Percentiles rank a stretch among this genome's conserved stretches.
These are phyloP conservation scores for Trichoplusia ni DNA, from an alignment of 1,140 invertebrate genomes.

Conservation along the genomic window DNA sequence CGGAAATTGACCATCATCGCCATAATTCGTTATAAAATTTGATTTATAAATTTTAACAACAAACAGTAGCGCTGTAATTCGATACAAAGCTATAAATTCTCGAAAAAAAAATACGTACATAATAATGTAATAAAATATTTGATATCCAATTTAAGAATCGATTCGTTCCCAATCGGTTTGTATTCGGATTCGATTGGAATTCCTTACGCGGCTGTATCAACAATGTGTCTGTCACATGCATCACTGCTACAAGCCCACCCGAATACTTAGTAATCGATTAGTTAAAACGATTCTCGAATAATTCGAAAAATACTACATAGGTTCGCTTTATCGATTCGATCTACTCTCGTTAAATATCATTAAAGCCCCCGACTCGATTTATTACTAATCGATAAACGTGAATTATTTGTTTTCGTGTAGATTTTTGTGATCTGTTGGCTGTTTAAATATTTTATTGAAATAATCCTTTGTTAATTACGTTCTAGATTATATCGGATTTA, in stretches of 20 bases:
- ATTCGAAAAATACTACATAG: constrained; percentile 50
- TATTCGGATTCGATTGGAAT: constrained; percentile 50
- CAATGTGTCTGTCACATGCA: constrained; percentile 48
- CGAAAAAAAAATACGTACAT: neutral
- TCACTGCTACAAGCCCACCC: constrained; percentile 43
- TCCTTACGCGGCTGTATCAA: constrained; percentile 34
- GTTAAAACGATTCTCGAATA: constrained; percentile 57
- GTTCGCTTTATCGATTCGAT: constrained; percentile 50
- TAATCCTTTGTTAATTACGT: constrained; percentile 21
- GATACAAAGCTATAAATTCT: constrained; percentile 1
- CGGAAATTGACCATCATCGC: neutral
- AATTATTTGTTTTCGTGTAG: constrained; percentile 54
- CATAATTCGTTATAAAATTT: neutral
- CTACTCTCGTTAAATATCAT: constrained; percentile 65
- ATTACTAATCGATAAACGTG: constrained; percentile 62
- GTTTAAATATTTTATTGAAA: constrained; percentile 22
- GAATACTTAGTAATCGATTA: constrained; percentile 61
- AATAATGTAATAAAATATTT: constrained; percentile 42
- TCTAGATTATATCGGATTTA: constrained; percentile 4
- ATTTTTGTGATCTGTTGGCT: constrained; percentile 28
- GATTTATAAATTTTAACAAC: constrained; percentile 8
- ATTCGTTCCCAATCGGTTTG: constrained; percentile 28
- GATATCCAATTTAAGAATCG: constrained; percentile 34
- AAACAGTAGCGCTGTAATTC: constrained; percentile 10
- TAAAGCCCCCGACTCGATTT: constrained; percentile 62